These are phyloP conservation scores for Ridgeia piscesae DNA, from an alignment of 1,140 invertebrate genomes.

Conservation along the genomic window DNA sequence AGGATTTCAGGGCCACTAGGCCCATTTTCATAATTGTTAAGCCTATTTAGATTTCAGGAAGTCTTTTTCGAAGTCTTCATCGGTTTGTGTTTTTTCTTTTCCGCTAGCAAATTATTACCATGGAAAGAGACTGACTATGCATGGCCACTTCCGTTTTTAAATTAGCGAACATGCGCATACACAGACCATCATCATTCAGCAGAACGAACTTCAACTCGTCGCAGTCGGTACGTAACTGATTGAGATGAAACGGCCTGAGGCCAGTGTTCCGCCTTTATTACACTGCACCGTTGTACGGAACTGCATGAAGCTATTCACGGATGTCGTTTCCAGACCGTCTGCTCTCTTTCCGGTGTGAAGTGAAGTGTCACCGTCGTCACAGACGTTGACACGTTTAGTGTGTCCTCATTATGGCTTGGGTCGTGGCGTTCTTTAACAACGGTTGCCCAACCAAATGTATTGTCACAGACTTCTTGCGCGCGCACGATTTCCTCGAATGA, in stretches of 20 bases:
- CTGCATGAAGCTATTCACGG: background rate
- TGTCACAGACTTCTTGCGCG: background rate
- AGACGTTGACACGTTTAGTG: background rate
- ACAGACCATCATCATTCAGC: background rate
- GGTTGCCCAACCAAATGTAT: background rate
- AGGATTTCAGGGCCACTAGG: no score
- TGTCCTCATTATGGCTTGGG: background rate
- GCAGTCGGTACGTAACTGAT: background rate
- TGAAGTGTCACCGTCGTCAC: background rate
- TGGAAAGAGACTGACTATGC: no score
- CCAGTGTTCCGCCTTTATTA: background rate
- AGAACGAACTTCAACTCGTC: background rate
- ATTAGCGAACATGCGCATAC: background rate
- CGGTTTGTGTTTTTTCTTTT: no score
- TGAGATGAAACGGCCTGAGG: background rate
- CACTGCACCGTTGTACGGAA: background rate
- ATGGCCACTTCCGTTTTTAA: background rate
- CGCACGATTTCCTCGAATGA: background rate
- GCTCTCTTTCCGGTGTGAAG: background rate
- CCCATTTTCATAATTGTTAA: no score
- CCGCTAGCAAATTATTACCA: no score
- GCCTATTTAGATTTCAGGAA: no score
- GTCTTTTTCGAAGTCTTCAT: no score
- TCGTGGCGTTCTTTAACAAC: background rate
- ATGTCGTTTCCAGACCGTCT: background rate